A percentile compares a stretch with the other conserved stretches of the same genome.
Evolutionary conservation across 2,113 vertebrate species (phyloP).

Genomic region (Sceloporus undulatus): DNA sequence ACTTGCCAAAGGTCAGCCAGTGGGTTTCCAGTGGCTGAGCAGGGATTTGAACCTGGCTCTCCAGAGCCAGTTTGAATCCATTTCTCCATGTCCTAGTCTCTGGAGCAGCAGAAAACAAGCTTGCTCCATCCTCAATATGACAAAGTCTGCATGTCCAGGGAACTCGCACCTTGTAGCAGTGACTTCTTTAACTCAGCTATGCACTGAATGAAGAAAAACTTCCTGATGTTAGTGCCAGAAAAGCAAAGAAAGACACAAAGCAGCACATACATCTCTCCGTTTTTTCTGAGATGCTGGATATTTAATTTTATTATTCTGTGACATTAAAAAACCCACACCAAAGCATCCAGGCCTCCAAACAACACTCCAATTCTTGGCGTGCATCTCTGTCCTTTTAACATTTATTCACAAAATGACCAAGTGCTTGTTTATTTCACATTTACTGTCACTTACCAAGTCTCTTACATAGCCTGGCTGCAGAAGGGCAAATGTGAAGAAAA

Average conservation of each 20-base stretch:
- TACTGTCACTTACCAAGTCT: conserved; percentile 95
- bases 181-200: not conserved
- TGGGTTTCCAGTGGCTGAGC: too few species aligned
- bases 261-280: not conserved
- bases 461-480: conserved; percentile 99
- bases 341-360: not conserved
- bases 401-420: not conserved
- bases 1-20: too few species aligned
- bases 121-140: too few species aligned
- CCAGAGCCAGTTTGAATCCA: too few species aligned
- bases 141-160: too few species aligned
- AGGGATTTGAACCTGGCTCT: too few species aligned
- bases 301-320: not conserved
- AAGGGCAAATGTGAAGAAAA: conserved; percentile 80
- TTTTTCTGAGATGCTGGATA: not conserved
- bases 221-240: not conserved
- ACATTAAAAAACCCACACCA: not conserved
- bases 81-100: too few species aligned
- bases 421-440: conserved; percentile 55
- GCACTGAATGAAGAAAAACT: too few species aligned
- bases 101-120: too few species aligned
- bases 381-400: not conserved
- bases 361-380: not conserved
- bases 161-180: not conserved
- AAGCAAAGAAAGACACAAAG: not conserved